A percentile compares a stretch with the other conserved stretches of the same genome.
Evolutionary conservation across 2,113 vertebrate genomes (phyloP).

Genomic region (Neotoma lepida): DNA sequence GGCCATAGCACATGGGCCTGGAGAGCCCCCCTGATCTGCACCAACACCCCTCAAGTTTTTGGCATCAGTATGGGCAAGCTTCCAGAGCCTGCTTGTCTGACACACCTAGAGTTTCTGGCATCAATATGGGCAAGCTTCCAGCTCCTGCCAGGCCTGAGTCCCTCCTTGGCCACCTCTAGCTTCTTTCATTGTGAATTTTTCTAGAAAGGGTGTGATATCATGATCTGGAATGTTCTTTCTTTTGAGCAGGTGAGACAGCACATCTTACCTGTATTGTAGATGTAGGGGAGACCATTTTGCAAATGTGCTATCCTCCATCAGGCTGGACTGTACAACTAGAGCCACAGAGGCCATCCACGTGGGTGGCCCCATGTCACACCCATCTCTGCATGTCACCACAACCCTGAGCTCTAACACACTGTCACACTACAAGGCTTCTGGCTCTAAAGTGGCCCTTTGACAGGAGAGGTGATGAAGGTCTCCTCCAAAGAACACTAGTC

Average conservation of each 20-base stretch:
- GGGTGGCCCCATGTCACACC: too few relatives aligned
- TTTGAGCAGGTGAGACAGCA: neutral
- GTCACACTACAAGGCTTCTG: neutral
- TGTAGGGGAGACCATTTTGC: neutral
- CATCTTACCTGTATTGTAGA: neutral
- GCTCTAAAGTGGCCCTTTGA: neutral
- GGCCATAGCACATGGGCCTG: too few relatives aligned
- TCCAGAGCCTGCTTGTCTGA: too few relatives aligned
- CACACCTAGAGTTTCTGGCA: neutral
- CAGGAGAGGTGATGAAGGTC: rapidly evolving
- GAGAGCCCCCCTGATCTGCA: rapidly evolving
- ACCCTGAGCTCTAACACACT: neutral
- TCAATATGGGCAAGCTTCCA: rapidly evolving
- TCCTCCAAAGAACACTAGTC: neutral
- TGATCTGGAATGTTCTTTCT: neutral
- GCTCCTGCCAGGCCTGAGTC: too few relatives aligned
- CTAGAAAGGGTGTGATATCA: neutral
- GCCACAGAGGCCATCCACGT: too few relatives aligned
- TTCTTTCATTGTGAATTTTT: neutral
- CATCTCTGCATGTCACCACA: neutral
- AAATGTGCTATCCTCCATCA: neutral
- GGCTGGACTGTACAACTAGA: neutral
- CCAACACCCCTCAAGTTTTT: neutral
- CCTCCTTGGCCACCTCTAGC: too few relatives aligned
- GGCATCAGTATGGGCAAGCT: rapidly evolving